Evolutionary conservation across 2,888 invertebrate species (phyloP), one percentile per base, ranked within the genome.

Genomic region (Pristionchus mayeri): DNA sequence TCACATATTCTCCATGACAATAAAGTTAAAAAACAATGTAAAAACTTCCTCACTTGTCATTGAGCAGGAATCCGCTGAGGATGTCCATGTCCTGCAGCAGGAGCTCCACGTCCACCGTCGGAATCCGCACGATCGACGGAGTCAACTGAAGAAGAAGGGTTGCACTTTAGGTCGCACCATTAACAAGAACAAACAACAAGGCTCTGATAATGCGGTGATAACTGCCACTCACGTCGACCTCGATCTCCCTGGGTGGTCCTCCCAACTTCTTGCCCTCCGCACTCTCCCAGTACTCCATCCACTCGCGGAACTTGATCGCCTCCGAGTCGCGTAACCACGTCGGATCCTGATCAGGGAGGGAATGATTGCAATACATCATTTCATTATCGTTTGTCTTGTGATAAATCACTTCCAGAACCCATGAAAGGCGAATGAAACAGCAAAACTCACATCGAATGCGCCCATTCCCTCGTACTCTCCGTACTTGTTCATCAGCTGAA

Each of bases 231-330:
- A 63, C 63, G 34, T 30, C 27, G 34, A 63, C 18, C 34, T 63
- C 63, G 63, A 16, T 30, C 16, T n/a, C n/a, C 78, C 24, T 80
- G 37, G 80, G 80, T 37, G 80, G 80, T 18, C 57, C 57, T 13
- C 57, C 57, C 37, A 4, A 16, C 57, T 34, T 40, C 40, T 54
- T 37, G 0, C 80, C 80, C 37, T 37, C 57, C 24, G 18, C 7
- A 11, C 40, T 57, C 57, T 80, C 80, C 80, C 80, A 80, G 24
- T 57, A 80, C 24, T 24, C 24, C 57, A 80, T 80, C 80, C 80
- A 80, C 21, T 30, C 80, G 1, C 24, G 57, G 37, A 54, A 57
- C 80, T 30, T 37, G 30, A 52, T 30, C 40, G 80, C 80, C 4
- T 37, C 57, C n/a, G 30, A n/a, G 13, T 30, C 24, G 40, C 21